Base-by-base conservation (phyloP, 2,888 invertebrate species). In the Zaprionus obscuricornis region DNA sequence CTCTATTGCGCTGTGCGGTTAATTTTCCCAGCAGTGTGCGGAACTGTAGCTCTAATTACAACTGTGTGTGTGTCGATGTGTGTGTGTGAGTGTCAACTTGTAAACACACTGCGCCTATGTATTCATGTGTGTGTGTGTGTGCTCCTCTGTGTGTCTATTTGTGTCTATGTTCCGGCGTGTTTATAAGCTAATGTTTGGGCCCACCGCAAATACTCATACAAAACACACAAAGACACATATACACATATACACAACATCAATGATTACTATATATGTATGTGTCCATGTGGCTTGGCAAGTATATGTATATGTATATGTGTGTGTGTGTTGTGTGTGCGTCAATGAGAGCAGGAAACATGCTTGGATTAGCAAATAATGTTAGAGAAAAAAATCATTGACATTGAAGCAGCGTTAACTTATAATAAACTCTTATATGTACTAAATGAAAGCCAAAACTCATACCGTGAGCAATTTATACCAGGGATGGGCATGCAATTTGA, bases 1-100 rank as follows among this genome's bases (percentile, higher is more conserved):
- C 33, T 16, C 11, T 50, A 22, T 34, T 37, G 64, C 34, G 42
- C 10, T 40, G 45, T 64, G 70, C 26, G 59, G 56, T 51, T 60
- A 54, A 60, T 47, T 65, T 56, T 63, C 18, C 51, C 36, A 51
- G 57, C 59, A 47, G 36, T 72, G 74, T 42, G 56, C 37, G 46
- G 26, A 18, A 56, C 51, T 56, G 62, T 65, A 56, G 46, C 54
- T 77, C 64, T 70, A 74, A 81, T 81, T 77, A 66, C 70, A 60
- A 31, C 18, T 52, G 57, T 39, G 66, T 29, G 56, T 6, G 45
- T 64, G 51, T 63, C 16, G 22, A 24, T 33, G 29, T 17, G 50
- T 24, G 37, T 7, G n/a, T n/a, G n/a, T n/a, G n/a, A n/a, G n/a
- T n/a, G n/a, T n/a, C n/a, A n/a, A n/a, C n/a, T n/a, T n/a, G n/a